Evolutionary conservation across 2,797 vertebrate genomes (phyloP).

Genomic region (Esox masquinongy): DNA sequence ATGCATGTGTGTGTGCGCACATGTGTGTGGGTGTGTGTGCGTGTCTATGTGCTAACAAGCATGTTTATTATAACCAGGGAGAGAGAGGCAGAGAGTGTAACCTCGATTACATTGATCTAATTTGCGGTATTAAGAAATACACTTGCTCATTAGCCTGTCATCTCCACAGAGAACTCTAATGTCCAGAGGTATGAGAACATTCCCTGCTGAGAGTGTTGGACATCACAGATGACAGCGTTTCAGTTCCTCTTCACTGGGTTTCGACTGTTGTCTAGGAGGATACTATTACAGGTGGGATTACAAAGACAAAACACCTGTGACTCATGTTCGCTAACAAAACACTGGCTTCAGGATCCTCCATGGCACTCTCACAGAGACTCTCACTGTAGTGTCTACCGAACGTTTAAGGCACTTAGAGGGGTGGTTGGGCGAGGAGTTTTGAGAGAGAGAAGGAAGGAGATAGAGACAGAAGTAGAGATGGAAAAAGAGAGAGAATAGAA

Average conservation of each 20-base stretch:
- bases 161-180: conserved; percentile 3
- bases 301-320: conserved; percentile 48
- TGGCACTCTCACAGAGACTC: conserved; percentile 40
- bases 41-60: not conserved
- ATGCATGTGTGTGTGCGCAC: not conserved
- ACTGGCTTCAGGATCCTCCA: conserved; percentile 48
- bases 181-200: conserved; percentile 21
- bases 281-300: conserved; percentile 58
- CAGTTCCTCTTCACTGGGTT: conserved; percentile 17
- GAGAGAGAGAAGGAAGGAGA: not conserved
- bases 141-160: conserved; percentile 7
- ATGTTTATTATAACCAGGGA: not conserved
- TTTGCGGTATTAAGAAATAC: not conserved
- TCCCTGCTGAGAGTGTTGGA: conserved; percentile 32
- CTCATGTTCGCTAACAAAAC: conserved; percentile 50
- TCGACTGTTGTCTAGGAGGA: conserved; percentile 47
- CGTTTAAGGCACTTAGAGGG: conserved; percentile 15
- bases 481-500: not conserved
- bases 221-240: conserved; percentile 27
- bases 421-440: not conserved
- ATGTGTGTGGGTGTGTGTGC: conserved; percentile 4
- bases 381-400: conserved; percentile 31
- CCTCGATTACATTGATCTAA: conserved; percentile 6
- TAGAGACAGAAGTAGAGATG: not conserved
- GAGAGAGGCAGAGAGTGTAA: not conserved